Evolutionary conservation across 2,113 vertebrate genomes (phyloP).

Genomic region (Sinocyclocheilus grahami): DNA sequence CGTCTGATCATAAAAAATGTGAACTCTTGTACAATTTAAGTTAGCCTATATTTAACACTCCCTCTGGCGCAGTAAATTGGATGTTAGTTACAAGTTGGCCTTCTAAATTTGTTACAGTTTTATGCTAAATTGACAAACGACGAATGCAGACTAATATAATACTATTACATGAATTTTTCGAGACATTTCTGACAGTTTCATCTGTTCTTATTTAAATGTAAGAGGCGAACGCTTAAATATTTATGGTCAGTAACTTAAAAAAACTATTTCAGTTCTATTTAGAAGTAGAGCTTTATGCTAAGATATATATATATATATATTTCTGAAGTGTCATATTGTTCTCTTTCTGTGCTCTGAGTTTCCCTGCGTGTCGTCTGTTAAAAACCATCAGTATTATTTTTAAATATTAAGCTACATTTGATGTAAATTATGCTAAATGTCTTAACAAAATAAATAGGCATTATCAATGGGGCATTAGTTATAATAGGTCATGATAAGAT

Average conservation of each 20-base stretch:
- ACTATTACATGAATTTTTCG: neutral
- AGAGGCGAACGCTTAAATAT: neutral
- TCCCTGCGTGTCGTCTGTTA: neutral
- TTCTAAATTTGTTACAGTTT: neutral
- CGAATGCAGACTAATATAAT: neutral
- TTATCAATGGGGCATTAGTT: neutral
- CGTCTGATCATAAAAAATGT: neutral
- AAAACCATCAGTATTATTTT: neutral
- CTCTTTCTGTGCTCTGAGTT: neutral
- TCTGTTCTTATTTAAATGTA: neutral
- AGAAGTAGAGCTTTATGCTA: neutral
- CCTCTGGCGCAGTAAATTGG: neutral
- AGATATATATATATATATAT: neutral
- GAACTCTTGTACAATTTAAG: neutral
- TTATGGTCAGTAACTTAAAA: neutral
- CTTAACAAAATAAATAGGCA: neutral
- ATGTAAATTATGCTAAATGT: neutral
- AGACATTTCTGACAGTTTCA: neutral
- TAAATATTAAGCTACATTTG: neutral
- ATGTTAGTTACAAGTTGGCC: conserved; percentile 5
- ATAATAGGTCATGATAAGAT: neutral
- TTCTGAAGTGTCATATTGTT: neutral
- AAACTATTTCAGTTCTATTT: neutral
- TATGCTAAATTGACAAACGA: neutral
- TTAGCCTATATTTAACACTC: neutral